Evolutionary conservation across 35 echinoderm and acorn worm genomes (phyloP).

Genomic region (Acanthaster planci): DNA sequence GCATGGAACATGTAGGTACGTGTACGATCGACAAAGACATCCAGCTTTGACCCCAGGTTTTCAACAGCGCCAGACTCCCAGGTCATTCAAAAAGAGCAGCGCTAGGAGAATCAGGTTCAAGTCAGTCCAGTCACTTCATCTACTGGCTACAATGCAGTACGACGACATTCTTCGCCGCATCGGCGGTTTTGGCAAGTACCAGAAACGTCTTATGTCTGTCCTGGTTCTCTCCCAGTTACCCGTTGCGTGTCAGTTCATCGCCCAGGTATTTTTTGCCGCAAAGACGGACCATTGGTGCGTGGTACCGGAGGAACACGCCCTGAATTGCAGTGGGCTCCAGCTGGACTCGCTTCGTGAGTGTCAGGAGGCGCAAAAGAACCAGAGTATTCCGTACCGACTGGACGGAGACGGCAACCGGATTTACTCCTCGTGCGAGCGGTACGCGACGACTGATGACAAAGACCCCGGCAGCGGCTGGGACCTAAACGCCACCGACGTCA

Average conservation of each 20-base stretch:
- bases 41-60: no score
- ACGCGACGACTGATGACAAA: neutral
- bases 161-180: neutral
- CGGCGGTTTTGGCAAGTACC: neutral
- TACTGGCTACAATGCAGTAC: constrained; percentile 20
- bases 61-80: no score
- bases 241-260: neutral
- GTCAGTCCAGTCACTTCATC: no score
- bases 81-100: no score
- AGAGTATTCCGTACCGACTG: neutral
- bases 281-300: neutral
- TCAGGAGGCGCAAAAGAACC: neutral
- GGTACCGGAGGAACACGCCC: neutral
- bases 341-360: neutral
- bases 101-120: no score
- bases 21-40: no score
- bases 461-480: neutral
- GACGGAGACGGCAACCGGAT: neutral
- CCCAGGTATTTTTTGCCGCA: neutral
- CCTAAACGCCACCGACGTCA: neutral
- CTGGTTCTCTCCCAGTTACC: neutral
- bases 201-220: neutral
- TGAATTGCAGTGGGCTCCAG: neutral
- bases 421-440: neutral
- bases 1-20: no score